phyloP scores from a whole-genome alignment of 2,888 invertebrate genomes.

The Tiliacea aurago region DNA sequence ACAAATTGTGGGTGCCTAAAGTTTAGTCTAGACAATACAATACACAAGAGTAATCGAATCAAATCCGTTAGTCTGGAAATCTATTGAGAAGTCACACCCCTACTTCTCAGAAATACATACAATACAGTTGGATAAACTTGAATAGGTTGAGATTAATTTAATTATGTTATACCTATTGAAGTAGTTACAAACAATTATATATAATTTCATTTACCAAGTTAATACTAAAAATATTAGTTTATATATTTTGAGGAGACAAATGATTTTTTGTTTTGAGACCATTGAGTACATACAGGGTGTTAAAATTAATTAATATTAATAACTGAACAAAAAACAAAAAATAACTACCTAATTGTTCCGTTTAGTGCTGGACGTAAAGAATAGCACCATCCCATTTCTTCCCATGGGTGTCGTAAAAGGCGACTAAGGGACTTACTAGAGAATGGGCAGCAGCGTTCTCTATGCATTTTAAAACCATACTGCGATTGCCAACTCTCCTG shows the following conservation, averaged over 20 bases:
- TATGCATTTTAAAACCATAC: no score
- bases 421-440: no score
- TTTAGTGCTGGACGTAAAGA: no score
- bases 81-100: background rate
- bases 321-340: no score
- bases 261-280: background rate
- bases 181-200: constrained; percentile 13
- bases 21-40: constrained; percentile 32
- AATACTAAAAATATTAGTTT: background rate
- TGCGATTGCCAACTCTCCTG: no score
- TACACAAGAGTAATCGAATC: constrained; percentile 32
- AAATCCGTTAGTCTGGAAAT: constrained; percentile 20
- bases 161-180: constrained; percentile 3
- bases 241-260: background rate
- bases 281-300: background rate
- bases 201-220: background rate
- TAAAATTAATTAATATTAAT: no score
- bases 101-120: background rate
- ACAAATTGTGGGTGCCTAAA: background rate
- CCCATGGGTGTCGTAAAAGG: no score
- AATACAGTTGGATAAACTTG: background rate
- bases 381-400: no score
- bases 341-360: no score
- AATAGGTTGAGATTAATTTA: constrained; percentile 7
- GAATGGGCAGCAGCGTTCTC: no score